Evolutionary conservation across 23 tunicate genomes (phyloP).

Genomic region (Clavelina lepadiformis): DNA sequence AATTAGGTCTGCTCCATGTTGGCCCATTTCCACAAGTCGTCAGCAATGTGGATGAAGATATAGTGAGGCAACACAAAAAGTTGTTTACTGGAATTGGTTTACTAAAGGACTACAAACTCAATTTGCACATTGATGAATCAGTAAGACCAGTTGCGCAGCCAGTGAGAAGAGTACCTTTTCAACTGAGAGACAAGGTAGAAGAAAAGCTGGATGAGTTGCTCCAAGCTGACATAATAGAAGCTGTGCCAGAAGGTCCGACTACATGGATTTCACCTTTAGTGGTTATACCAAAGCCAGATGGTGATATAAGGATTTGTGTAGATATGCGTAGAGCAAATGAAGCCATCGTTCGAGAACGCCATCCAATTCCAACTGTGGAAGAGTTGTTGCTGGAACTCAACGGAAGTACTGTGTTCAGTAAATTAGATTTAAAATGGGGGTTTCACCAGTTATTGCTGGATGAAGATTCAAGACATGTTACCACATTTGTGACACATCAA

Average conservation of each 20-base stretch:
- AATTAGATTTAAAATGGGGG: constrained; percentile 32
- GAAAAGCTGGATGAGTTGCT: constrained; percentile 16
- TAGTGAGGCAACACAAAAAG: constrained; percentile 1
- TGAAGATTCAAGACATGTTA: constrained; percentile 7
- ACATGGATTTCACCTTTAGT: constrained; percentile 19
- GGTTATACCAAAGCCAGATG: constrained; percentile 20
- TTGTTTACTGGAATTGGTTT: constrained; percentile 5
- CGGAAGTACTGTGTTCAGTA: constrained; percentile 13
- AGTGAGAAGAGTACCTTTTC: constrained; percentile 13
- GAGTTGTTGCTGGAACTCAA: constrained; percentile 20
- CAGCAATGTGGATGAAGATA: neutral
- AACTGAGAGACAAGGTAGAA: constrained; percentile 20
- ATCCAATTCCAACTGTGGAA: constrained; percentile 34
- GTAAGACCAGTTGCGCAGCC: constrained; percentile 13
- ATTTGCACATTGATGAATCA: constrained; percentile 16
- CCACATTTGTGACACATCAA: constrained; percentile 18
- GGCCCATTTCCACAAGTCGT: constrained; percentile 11
- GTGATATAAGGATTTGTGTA: constrained; percentile 5
- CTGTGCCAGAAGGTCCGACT: constrained; percentile 19
- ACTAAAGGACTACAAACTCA: constrained; percentile 2
- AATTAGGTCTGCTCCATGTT: neutral
- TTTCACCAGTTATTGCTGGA: constrained; percentile 23
- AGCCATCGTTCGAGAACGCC: constrained; percentile 16
- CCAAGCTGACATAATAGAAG: constrained; percentile 23
- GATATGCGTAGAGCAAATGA: constrained; percentile 20